Base-by-base conservation (phyloP, 1,140 invertebrate genomes). In the Scaptomyza hsui region DNA sequence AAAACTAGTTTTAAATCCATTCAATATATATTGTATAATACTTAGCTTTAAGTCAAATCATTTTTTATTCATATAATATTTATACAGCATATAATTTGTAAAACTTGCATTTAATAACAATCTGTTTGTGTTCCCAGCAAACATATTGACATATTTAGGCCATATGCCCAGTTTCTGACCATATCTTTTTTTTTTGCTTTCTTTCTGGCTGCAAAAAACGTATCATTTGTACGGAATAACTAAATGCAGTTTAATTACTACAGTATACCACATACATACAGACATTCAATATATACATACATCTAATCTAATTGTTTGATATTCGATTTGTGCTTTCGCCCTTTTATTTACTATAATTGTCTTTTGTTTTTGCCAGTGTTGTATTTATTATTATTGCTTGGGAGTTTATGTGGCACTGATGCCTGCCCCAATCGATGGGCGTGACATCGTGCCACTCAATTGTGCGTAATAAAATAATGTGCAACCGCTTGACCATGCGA, bases 381-480 rank as follows among this genome's bases (percentile, higher is more conserved):
- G 4, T 55, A 32, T 48, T 59, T 71, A 24, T 60, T 72, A 65
- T 72, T 71, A 41, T 42, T 19, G 37, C 13, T 32, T 32, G 15
- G 51, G 12, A 41, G 29, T 49, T 49, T 19, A 2, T 29, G 26
- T 65, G 61, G 62, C 13, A 15, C 15, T 39, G 19, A 7, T 29
- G 26, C 26, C 2, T 29, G 26, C 26, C 62, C 59, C 52, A 65
- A 65, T 60, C 42, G 49, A 60, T 67, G 63, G 69, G 69, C 62
- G 62, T 67, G 68, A 74, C 67, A 60, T 49, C 55, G 59, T 60
- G 52, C 73, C 62, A 70, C 59, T 86, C 81, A 86, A 86, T 86
- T 80, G 81, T 65, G 73, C 81, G 81, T 86, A 86, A 86, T 86
- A 86, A 86, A 86, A 78, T 86, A 85, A 77, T 77, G 81, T 76